phyloP scores from a whole-genome alignment of 2,113 vertebrate genomes.

The Misgurnus anguillicaudatus region DNA sequence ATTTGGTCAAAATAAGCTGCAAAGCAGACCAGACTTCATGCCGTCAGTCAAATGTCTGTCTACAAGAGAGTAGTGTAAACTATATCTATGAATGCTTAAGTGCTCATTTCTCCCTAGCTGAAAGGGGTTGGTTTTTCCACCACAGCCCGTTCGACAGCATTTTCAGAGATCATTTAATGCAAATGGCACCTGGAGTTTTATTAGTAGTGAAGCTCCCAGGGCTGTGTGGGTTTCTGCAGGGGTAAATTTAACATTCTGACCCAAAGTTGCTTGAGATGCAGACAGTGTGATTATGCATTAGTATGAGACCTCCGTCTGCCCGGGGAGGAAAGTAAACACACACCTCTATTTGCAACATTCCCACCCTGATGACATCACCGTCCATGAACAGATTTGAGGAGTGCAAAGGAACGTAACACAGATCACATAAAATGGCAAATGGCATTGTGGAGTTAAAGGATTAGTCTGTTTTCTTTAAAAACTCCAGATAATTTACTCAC shows the following conservation, averaged over 20 bases:
- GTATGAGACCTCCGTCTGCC: constrained; percentile 56
- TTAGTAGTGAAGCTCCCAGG: not conserved
- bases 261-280: not conserved
- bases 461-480: no score
- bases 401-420: no score
- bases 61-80: not conserved
- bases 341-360: constrained; percentile 56
- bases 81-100: not conserved
- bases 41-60: not conserved
- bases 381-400: not conserved
- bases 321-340: constrained; percentile 53
- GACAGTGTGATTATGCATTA: constrained; percentile 58
- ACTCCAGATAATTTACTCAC: no score
- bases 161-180: not conserved
- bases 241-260: constrained; percentile 9
- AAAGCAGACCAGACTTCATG: not conserved
- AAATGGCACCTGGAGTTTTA: not conserved
- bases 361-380: constrained; percentile 46
- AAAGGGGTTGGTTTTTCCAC: not conserved
- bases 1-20: no score
- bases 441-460: no score
- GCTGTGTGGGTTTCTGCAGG: constrained; percentile 14
- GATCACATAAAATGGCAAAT: no score
- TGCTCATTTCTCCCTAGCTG: not conserved
- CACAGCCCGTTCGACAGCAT: not conserved